Evolutionary conservation across 2,888 invertebrate genomes (phyloP).

Genomic region (Drosophila peninsularis): DNA sequence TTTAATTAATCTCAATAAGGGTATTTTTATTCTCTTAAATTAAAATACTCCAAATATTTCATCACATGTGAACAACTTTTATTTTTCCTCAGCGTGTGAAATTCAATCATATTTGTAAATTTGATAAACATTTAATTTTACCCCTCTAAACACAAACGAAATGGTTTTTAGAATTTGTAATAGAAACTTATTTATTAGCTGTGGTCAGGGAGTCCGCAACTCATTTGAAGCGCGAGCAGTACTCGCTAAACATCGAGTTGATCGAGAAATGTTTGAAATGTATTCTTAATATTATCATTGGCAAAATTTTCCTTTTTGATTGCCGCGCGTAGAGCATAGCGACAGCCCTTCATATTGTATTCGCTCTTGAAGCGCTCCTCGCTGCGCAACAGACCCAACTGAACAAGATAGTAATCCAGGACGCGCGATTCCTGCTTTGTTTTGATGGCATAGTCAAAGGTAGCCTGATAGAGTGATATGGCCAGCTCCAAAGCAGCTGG

Average conservation of each 20-base stretch:
- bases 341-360: conserved; percentile 82
- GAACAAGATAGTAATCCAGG: conserved; percentile 82
- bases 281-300: conserved; percentile 79
- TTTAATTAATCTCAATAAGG: neutral
- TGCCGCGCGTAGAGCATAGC: conserved; percentile 81
- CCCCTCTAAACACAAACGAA: neutral
- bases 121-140: neutral
- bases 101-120: neutral
- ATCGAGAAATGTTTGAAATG: conserved; percentile 81
- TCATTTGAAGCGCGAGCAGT: neutral
- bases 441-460: conserved; percentile 82
- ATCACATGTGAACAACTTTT: neutral
- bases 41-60: neutral
- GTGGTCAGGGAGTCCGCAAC: neutral
- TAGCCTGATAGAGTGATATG: conserved; percentile 77
- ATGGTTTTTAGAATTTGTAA: neutral
- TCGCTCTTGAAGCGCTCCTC: conserved; percentile 82
- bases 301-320: conserved; percentile 74
- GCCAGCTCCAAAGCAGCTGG: conserved; percentile 81
- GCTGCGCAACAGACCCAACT: conserved; percentile 81
- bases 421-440: conserved; percentile 83
- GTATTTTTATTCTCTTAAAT: neutral
- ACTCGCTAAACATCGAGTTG: conserved; percentile 63
- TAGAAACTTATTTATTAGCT: conserved; percentile 30
- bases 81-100: neutral